phyloP scores from a whole-genome alignment of 2,888 invertebrate genomes.

The Panzeria rudis region DNA sequence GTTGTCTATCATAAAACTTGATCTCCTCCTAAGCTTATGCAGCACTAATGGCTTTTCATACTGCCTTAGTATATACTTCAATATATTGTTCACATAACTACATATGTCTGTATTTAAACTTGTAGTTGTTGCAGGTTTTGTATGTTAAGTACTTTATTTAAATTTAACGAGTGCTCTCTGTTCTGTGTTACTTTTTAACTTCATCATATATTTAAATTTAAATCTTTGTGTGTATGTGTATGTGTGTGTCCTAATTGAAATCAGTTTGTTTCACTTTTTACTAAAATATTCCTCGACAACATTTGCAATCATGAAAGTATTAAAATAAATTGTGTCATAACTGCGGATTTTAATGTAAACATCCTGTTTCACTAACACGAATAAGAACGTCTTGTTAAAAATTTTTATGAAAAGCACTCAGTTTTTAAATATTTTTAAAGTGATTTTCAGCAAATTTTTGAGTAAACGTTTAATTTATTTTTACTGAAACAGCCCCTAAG shows the following conservation, averaged over 20 bases:
- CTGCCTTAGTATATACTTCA: neutral
- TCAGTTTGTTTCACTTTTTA: neutral
- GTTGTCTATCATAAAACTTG: too few relatives aligned
- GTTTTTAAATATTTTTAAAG: too few relatives aligned
- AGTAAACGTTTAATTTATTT: too few relatives aligned
- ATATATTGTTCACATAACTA: neutral
- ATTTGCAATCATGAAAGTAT: neutral
- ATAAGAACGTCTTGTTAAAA: too few relatives aligned
- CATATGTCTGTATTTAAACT: neutral
- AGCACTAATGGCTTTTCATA: neutral
- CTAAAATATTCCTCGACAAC: neutral
- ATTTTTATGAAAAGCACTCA: too few relatives aligned
- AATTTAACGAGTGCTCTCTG: constrained; percentile 54
- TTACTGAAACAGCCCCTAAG: too few relatives aligned
- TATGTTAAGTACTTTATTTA: constrained; percentile 59
- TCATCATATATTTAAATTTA: constrained; percentile 41
- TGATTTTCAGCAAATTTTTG: too few relatives aligned
- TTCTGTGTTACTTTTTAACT: constrained; percentile 40
- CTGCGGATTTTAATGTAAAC: neutral
- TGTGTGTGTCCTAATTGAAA: neutral
- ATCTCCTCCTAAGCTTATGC: too few relatives aligned
- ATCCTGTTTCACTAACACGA: too few relatives aligned
- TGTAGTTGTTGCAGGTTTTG: constrained; percentile 23
- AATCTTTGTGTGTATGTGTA: neutral
- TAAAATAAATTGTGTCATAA: neutral